Base-by-base conservation (phyloP, 2,797 vertebrate species). In the Neosilurus hyrtlii region DNA sequence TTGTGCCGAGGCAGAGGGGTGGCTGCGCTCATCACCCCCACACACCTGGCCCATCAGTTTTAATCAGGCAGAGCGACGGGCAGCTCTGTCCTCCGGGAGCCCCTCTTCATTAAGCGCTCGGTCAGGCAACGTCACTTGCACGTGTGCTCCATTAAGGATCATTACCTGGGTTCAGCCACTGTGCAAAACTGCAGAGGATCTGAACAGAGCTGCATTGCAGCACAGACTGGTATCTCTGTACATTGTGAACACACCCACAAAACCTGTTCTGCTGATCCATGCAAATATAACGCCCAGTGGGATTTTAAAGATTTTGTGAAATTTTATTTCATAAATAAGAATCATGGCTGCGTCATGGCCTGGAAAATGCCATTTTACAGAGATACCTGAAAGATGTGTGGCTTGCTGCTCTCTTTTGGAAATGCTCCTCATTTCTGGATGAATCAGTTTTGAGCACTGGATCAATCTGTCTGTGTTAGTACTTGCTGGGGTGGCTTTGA, bases 391-490 rank as follows among this genome's bases (percentile, higher is more conserved):
- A 87, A 73, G 78, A 86, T 86, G 49, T 61, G 49, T 26, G 77
- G 56, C 37, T 67, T 78, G 75, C 67, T 7, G 35, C 74, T 81
- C 26, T n/a, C 8, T 85, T 86, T 74, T 70, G 35, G 70, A 77
- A 79, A 67, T 78, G 37, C 26, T 56, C 37, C 84, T 90, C 74
- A 84, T 87, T 84, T 89, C 56, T 86, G 57, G 80, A 6, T 22
- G 56, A 54, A 79, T 61, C 81, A 43, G 83, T 15, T 67, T 77
- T 85, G 87, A 89, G 82, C 75, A 79, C 85, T 87, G 89, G 89
- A 88, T 88, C 91, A 82, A 94, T 94, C 93, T 88, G 91, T 95
- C 93, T 91, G 90, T 52, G 90, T 95, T 94, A 93, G 89, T 72
- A 82, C 85, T 88, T 88, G 88, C 90, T 91, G 90, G 87, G 87